Conservation (phyloP, 1,140 invertebrate species). For the Cotesia vestalis region DNA sequence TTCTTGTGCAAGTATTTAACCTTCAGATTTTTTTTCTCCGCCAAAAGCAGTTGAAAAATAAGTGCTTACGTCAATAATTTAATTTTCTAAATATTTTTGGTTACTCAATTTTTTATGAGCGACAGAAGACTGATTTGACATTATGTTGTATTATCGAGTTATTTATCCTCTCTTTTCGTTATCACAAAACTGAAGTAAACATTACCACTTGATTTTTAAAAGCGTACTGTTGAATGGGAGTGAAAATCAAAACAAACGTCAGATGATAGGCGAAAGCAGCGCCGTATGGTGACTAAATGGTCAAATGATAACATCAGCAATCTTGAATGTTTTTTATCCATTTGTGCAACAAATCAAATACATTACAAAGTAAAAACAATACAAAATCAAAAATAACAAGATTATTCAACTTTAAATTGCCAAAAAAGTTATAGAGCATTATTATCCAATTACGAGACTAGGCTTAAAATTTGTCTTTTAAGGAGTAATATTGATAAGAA, state of each 20-base stretch:
- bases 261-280: too few species aligned
- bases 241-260: too few species aligned
- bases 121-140: background rate
- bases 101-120: background rate
- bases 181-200: background rate
- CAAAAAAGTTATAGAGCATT: slow-evolving; percentile 11
- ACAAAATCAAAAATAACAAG: background rate
- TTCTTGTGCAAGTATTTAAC: background rate
- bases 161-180: background rate
- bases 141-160: background rate
- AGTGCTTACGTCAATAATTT: background rate
- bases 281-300: background rate
- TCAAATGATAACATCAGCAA: background rate
- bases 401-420: background rate
- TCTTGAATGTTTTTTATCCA: background rate
- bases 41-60: slow-evolving; percentile 5
- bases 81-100: background rate
- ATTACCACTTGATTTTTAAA: too few species aligned
- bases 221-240: too few species aligned
- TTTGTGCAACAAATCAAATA: too few species aligned
- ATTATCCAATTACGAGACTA: slow-evolving; percentile 20
- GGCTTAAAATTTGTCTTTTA: background rate
- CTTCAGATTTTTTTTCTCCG: background rate
- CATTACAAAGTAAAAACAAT: background rate
- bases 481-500: background rate